A percentile compares a stretch with the other conserved stretches of the same genome.
Evolutionary conservation across 1,140 invertebrate species (phyloP).

Genomic region (Drosophila sechellia): DNA sequence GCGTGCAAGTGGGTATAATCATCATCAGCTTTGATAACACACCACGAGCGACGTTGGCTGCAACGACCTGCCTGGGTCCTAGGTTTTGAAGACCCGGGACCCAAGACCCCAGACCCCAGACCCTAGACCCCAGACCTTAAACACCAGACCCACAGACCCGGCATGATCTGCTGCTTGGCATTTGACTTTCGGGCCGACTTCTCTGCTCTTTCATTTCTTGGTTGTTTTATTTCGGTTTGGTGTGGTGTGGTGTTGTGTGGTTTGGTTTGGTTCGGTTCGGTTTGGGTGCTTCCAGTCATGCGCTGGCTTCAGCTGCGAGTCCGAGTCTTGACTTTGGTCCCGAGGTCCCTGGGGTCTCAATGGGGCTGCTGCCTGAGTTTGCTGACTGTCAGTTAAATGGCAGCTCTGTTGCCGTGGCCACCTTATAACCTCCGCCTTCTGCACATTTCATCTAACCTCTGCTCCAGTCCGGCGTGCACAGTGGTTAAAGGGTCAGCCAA

Average conservation of each 20-base stretch:
- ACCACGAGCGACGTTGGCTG: conserved; percentile 72
- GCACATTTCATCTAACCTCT: conserved; percentile 76
- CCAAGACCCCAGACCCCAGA: conserved; percentile 26
- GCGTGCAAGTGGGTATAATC: conserved; percentile 83
- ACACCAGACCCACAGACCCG: conserved; percentile 31
- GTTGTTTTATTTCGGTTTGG: neutral
- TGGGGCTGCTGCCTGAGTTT: conserved; percentile 54
- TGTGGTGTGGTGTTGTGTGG: neutral
- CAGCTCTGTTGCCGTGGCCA: conserved; percentile 75
- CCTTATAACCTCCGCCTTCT: conserved; percentile 74
- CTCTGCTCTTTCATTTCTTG: conserved; percentile 22
- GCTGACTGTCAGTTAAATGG: conserved; percentile 75
- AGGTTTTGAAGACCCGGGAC: conserved; percentile 29
- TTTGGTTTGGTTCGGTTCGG: neutral
- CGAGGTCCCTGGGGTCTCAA: conserved; percentile 56
- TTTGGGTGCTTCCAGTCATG: conserved; percentile 72
- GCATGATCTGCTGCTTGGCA: conserved; percentile 78
- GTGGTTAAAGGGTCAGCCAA: conserved; percentile 1
- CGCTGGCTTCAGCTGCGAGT: conserved; percentile 39
- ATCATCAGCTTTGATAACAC: conserved; percentile 84
- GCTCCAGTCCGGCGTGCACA: conserved; percentile 55
- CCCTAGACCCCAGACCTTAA: conserved; percentile 8
- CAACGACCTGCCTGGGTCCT: conserved; percentile 66
- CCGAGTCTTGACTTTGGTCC: conserved; percentile 36
- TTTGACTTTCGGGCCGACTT: conserved; percentile 76